These are phyloP conservation scores for Conus ventricosus DNA, from an alignment of 1,140 invertebrate genomes.

Conservation along the genomic window DNA sequence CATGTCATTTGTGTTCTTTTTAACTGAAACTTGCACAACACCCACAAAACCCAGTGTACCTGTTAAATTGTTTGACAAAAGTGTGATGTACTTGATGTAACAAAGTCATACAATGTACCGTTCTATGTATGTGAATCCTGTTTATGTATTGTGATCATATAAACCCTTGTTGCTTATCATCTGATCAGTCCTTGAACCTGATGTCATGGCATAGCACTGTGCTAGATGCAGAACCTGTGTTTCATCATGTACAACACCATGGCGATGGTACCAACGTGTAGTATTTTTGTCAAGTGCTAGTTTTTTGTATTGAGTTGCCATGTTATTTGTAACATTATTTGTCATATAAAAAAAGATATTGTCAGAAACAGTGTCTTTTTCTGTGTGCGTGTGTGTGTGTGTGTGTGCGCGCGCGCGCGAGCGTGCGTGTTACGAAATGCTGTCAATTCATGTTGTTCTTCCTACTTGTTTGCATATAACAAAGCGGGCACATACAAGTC, in stretches of 20 bases:
- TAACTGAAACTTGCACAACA: no score
- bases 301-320: constrained; percentile 8
- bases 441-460: no score
- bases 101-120: not conserved
- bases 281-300: not conserved
- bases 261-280: constrained; percentile 29
- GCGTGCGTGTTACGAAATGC: no score
- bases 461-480: no score
- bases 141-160: not conserved
- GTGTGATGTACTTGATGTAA: not conserved
- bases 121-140: not conserved
- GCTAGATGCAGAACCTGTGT: constrained; percentile 14
- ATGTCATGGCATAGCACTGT: constrained; percentile 20
- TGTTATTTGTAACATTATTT: constrained; percentile 30
- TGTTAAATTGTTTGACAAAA: not conserved
- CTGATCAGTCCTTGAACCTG: not conserved
- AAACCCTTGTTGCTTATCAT: not conserved
- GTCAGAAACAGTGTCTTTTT: not conserved
- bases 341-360: not conserved
- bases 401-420: no score
- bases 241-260: not conserved
- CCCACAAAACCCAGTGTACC: no score
- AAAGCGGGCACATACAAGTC: no score
- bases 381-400: constrained; percentile 3
- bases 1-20: no score